Percentiles rank a stretch among this genome's conserved stretches.
phyloP scores from a whole-genome alignment of 1,140 invertebrate species.

The Drosophila ercepeae region DNA sequence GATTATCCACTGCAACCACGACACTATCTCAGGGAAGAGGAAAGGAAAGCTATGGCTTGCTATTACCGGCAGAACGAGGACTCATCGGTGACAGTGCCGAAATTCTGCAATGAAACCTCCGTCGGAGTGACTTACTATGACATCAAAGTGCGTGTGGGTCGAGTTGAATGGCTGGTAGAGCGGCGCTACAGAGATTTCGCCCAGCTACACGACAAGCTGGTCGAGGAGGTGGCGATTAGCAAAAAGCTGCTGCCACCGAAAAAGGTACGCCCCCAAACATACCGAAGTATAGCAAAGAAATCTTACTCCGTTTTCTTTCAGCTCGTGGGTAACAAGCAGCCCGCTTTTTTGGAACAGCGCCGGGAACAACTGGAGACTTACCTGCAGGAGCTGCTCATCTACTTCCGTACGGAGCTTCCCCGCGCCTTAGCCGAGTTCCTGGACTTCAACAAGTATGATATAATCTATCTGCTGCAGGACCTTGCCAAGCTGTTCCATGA shows the following conservation, averaged over 20 bases:
- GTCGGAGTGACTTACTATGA: constrained; percentile 88
- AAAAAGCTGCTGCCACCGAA: constrained; percentile 95
- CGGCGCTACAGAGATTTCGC: constrained; percentile 95
- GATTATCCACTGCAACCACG: constrained; percentile 22
- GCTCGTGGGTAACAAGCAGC: constrained; percentile 89
- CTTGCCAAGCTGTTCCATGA: constrained; percentile 89
- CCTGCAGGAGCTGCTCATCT: constrained; percentile 90
- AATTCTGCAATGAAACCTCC: constrained; percentile 83
- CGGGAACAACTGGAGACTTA: constrained; percentile 92
- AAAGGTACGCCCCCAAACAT: constrained; percentile 86
- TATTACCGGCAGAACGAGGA: constrained; percentile 86
- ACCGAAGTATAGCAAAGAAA: constrained; percentile 33
- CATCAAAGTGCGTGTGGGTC: constrained; percentile 88
- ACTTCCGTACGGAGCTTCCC: constrained; percentile 87
- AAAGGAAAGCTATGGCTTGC: constrained; percentile 86
- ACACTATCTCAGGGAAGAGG: constrained; percentile 10
- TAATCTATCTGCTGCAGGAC: constrained; percentile 91
- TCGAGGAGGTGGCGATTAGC: constrained; percentile 90
- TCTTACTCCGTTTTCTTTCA: constrained; percentile 12
- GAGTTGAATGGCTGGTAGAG: constrained; percentile 91
- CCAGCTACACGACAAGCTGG: constrained; percentile 92
- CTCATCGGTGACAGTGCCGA: constrained; percentile 86
- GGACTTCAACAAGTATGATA: constrained; percentile 92
- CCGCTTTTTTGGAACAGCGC: constrained; percentile 93
- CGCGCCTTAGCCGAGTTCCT: constrained; percentile 90